These are phyloP conservation scores for Amphibalanus amphitrite DNA, from an alignment of 1,140 invertebrate genomes.

Conservation along the genomic window DNA sequence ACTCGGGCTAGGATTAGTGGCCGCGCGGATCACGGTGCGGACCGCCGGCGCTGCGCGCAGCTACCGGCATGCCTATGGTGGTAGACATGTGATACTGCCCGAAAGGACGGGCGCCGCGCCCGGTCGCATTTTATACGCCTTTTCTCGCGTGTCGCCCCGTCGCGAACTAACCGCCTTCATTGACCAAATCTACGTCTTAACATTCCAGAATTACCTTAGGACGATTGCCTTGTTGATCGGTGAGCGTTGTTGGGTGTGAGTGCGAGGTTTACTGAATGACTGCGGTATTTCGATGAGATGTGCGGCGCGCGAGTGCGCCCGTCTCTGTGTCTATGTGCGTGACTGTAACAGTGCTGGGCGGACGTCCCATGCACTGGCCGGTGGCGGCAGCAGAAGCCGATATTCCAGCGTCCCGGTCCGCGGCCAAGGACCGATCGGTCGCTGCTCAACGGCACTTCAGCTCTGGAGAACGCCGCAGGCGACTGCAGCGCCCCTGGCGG, in stretches of 20 bases:
- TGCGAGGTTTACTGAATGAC: background rate
- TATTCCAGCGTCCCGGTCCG: no score
- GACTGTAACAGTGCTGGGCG: no score
- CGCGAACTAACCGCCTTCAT: background rate
- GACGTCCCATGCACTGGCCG: no score
- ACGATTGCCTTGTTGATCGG: background rate
- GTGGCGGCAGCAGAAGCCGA: no score
- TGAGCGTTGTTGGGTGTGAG: background rate
- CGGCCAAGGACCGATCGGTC: no score
- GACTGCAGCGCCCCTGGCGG: background rate
- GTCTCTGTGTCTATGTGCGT: no score
- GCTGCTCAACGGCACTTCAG: no score
- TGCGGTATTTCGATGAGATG: background rate
- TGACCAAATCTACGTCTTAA: background rate
- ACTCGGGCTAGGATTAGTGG: background rate
- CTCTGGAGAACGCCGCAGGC: no score
- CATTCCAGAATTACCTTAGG: conserved; percentile 1
- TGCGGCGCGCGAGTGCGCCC: no score
- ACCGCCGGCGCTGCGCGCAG: no score
- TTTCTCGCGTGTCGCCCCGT: background rate
- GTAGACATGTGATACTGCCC: background rate
- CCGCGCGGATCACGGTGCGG: no score
- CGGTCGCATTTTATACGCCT: background rate
- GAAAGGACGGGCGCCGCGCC: no score
- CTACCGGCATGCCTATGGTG: background rate